Evolutionary conservation across 2,113 vertebrate species (phyloP).

Genomic region (Leucosticte australis): DNA sequence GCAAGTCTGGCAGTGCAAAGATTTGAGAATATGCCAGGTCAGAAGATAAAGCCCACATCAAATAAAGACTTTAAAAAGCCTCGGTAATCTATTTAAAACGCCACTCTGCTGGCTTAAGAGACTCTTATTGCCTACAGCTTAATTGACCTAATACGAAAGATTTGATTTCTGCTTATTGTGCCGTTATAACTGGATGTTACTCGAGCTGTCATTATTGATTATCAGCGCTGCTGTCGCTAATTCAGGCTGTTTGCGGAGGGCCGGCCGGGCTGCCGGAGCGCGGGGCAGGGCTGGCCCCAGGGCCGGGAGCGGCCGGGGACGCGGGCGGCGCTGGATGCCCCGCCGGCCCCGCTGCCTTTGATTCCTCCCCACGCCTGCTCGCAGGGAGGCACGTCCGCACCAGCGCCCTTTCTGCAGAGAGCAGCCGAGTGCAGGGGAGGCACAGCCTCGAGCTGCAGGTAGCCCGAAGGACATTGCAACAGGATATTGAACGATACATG

Average conservation of each 20-base stretch:
- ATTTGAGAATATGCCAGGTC: neutral
- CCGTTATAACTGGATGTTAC: neutral
- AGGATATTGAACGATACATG: accelerated
- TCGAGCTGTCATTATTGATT: neutral
- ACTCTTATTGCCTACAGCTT: neutral
- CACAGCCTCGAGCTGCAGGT: neutral
- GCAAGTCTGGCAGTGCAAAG: neutral
- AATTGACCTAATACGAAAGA: neutral
- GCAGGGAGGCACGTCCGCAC: neutral
- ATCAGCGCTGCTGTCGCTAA: neutral
- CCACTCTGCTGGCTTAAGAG: neutral
- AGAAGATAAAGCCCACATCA: neutral
- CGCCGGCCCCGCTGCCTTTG: accelerated
- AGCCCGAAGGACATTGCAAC: neutral
- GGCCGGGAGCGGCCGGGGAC: accelerated
- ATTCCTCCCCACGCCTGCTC: accelerated
- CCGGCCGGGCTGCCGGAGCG: accelerated
- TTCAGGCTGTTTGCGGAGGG: neutral
- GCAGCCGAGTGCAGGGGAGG: neutral
- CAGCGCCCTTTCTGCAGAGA: accelerated
- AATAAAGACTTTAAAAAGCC: neutral
- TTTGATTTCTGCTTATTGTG: neutral
- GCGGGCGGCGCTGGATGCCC: neutral
- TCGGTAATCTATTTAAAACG: neutral
- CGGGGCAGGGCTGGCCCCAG: neutral